Evolutionary conservation across 2,888 invertebrate genomes (phyloP), one percentile per base, ranked within the genome.

Genomic region (Endotricha flammealis): DNA sequence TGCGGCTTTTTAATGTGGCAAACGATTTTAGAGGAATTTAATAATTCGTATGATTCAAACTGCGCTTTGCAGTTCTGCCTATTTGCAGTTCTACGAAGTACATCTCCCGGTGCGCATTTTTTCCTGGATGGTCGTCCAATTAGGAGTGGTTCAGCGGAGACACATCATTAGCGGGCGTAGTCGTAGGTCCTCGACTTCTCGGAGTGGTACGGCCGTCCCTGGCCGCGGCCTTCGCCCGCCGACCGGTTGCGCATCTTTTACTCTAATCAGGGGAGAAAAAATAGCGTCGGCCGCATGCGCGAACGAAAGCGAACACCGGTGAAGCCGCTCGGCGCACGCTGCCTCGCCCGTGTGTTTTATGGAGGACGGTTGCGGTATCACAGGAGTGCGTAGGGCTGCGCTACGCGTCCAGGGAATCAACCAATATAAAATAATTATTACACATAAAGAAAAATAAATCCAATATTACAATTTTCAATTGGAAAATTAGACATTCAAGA

Each of bases 211-310:
- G 57, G 59, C 66, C 72, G 69, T 62, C 71, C 70, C 75, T 67
- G 67, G 67, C 61, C 64, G 66, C 78, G 82, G 72, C 82, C 83
- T 85, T 82, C 80, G 77, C 65, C 50, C 61, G 61, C 54, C 64
- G 72, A 86, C 85, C 83, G 83, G 83, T 86, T 81, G 77, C 62
- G 72, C 82, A 77, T 83, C 81, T 81, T 78, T 77, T 78, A 73
- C 81, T 82, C 80, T 81, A 83, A 85, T 83, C 85, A 79, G 69
- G 66, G 20, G 69, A 55, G 71, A 77, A 82, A 82, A 82, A 76
- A 68, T 73, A 72, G 57, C 68, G 62, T 57, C 54, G 66, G 64
- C 57, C 63, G 66, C 72, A 69, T 72, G 71, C 73, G 72, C 79
- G 59, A 77, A 79, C 67, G 76, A 82, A 81, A 80, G 76, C 74